These are phyloP conservation scores for Galeopsomyia nigrocyanea DNA, from an alignment of 2,888 invertebrate species.

Conservation along the genomic window DNA sequence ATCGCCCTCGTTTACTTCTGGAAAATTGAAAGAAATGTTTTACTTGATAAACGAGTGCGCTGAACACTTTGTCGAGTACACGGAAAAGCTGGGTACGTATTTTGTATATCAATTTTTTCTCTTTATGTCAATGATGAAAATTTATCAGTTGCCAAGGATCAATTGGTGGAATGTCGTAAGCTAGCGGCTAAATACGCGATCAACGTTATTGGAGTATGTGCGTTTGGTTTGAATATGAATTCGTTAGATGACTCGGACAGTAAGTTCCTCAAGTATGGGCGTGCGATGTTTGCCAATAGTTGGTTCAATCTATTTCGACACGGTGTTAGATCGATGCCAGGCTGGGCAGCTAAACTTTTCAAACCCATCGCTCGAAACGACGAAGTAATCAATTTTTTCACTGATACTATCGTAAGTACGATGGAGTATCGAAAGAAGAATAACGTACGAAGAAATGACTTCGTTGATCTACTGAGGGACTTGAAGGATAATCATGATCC, in stretches of 20 bases:
- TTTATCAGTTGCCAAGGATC: slow-evolving; percentile 23
- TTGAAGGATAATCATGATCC: slow-evolving; percentile 51
- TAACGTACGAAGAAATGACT: slow-evolving; percentile 66
- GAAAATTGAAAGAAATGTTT: slow-evolving; percentile 70
- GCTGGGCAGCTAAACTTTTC: slow-evolving; percentile 48
- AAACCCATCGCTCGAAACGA: slow-evolving; percentile 43
- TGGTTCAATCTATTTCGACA: slow-evolving; percentile 33
- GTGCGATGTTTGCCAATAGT: slow-evolving; percentile 53
- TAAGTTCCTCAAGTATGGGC: slow-evolving; percentile 63
- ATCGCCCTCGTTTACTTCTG: slow-evolving; percentile 69
- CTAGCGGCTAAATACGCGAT: slow-evolving; percentile 66
- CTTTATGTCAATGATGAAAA: too few relatives aligned
- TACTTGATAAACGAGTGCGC: slow-evolving; percentile 63
- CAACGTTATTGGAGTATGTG: slow-evolving; percentile 68
- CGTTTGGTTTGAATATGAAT: slow-evolving; percentile 67
- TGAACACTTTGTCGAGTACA: slow-evolving; percentile 58
- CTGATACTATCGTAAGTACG: slow-evolving; percentile 57
- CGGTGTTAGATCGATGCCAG: neutral
- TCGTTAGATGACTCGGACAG: slow-evolving; percentile 61
- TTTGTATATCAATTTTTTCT: too few relatives aligned
- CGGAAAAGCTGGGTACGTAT: slow-evolving; percentile 49
- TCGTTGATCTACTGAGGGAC: slow-evolving; percentile 66
- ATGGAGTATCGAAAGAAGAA: slow-evolving; percentile 64
- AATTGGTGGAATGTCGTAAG: slow-evolving; percentile 56
- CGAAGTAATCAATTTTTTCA: slow-evolving; percentile 58